A percentile compares a stretch with the other conserved stretches of the same genome.
Conservation (phyloP, 2,113 vertebrate species). For the Mellivora capensis region DNA sequence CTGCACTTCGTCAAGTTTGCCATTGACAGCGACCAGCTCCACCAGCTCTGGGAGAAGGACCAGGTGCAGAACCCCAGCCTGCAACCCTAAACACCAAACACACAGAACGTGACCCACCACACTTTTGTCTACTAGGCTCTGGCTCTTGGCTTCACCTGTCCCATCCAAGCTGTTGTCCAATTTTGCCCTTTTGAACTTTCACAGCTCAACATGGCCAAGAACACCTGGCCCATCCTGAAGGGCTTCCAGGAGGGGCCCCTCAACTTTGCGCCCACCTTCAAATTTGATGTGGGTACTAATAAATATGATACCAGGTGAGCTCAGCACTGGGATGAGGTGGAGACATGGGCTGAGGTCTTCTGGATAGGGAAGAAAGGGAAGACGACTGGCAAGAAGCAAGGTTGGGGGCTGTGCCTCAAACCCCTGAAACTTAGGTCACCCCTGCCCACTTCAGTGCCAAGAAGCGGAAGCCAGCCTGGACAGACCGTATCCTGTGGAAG, state of each 20-base stretch:
- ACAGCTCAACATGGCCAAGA: slow-evolving; percentile 97
- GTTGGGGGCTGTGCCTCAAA: neutral
- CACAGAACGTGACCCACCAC: neutral
- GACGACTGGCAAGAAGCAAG: neutral
- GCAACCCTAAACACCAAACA: neutral
- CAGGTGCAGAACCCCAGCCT: slow-evolving; percentile 86
- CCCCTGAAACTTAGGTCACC: neutral
- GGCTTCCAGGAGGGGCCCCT: slow-evolving; percentile 95
- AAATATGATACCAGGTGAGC: slow-evolving; percentile 97
- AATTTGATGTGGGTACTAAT: slow-evolving; percentile 97
- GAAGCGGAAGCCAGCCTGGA: slow-evolving; percentile 98
- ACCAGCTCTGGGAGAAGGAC: slow-evolving; percentile 97
- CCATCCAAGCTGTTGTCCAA: neutral
- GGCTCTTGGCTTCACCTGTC: neutral
- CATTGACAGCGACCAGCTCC: slow-evolving; percentile 92
- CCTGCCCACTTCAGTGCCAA: slow-evolving; percentile 85
- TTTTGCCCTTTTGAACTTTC: slow-evolving; percentile 41
- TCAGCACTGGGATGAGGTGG: accelerated
- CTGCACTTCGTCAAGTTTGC: slow-evolving; percentile 96
- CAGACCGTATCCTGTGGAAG: slow-evolving; percentile 97
- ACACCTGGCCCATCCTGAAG: slow-evolving; percentile 90
- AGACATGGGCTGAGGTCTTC: neutral
- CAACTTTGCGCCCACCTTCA: slow-evolving; percentile 96
- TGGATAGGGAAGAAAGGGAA: neutral
- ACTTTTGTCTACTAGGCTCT: neutral